Base-by-base conservation (phyloP, 2,888 invertebrate species). In the Phalera bucephala region DNA sequence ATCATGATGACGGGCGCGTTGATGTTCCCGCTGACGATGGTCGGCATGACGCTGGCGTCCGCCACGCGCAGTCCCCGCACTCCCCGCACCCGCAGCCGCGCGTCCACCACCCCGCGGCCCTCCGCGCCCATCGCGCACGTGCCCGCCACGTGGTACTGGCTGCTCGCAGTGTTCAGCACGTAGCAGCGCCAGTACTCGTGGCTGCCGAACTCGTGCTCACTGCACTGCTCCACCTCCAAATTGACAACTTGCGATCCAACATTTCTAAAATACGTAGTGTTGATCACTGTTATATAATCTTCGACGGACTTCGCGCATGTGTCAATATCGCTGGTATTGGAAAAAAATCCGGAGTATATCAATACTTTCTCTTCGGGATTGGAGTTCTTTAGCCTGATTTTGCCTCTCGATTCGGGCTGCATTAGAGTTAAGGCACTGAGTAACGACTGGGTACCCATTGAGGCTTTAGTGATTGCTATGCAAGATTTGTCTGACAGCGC, bases 1-100 rank as follows among this genome's bases (percentile, higher is more conserved):
- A 92, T 91, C 92, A 92, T 92, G 14, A 92, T 90, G 1, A 83
- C 76, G 0, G 92, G 91, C 0, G 91, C 92, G 47, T 92, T 91
- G 1, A 91, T 92, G 54, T 92, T 92, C 0, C 92, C 92, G 1
- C 91, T 90, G 1, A 92, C 91, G 8, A 39, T 31, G 0, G 30
- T 21, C 4, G 39, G 39, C 39, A 39, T 39, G 19, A 92, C 77
- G 37, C 91, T 91, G 0, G 91, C 91, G 49, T 93, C 92, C 2
- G 91, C 91, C 0, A 93, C 92, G 25, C 92, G 65, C 6, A 93
- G 65, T 9, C 89, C 76, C 39, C 79, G 75, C 1, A 92, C 19
- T 14, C 36, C 36, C 3, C 31, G 19, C 12, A 36, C 36, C 17
- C 30, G 11, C 28, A 71, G 31, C 8, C 54, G 36, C 13, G 44